Conservation (phyloP, 2,888 invertebrate genomes). For the Cataglyphis rosenhaueri region DNA sequence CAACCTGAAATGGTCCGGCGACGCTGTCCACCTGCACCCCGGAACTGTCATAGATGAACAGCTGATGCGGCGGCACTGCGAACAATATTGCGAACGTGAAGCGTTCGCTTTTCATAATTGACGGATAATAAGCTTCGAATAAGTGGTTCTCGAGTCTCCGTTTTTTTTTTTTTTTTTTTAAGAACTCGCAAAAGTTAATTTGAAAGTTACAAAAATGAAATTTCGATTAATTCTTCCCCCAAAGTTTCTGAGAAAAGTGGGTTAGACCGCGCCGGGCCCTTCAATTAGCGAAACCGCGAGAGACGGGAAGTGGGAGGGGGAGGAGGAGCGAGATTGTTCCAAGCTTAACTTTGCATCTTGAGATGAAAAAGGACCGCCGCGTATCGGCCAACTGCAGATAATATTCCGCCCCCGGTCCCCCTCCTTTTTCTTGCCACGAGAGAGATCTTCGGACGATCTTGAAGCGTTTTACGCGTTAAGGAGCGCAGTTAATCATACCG, state of each 20-base stretch:
- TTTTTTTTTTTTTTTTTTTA: constrained; percentile 2
- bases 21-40: constrained; percentile 85
- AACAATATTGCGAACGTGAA: constrained; percentile 35
- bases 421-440: background rate
- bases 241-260: constrained; percentile 27
- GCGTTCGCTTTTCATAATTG: constrained; percentile 11
- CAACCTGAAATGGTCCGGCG: constrained; percentile 86
- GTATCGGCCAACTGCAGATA: constrained; percentile 33
- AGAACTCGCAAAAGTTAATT: constrained; percentile 46
- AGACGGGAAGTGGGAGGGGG: background rate
- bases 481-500: constrained; percentile 30
- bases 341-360: constrained; percentile 40
- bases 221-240: constrained; percentile 45
- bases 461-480: constrained; percentile 26
- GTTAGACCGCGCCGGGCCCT: constrained; percentile 35
- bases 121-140: constrained; percentile 18
- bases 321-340: constrained; percentile 34
- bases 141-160: background rate
- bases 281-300: constrained; percentile 52
- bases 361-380: constrained; percentile 33
- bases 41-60: constrained; percentile 85
- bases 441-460: constrained; percentile 17
- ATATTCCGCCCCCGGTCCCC: constrained; percentile 21
- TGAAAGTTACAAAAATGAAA: constrained; percentile 48
- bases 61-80: constrained; percentile 85